Percentiles rank a stretch among this genome's conserved stretches.
Conservation (phyloP, 2,113 vertebrate species). For the Percina caprodes region DNA sequence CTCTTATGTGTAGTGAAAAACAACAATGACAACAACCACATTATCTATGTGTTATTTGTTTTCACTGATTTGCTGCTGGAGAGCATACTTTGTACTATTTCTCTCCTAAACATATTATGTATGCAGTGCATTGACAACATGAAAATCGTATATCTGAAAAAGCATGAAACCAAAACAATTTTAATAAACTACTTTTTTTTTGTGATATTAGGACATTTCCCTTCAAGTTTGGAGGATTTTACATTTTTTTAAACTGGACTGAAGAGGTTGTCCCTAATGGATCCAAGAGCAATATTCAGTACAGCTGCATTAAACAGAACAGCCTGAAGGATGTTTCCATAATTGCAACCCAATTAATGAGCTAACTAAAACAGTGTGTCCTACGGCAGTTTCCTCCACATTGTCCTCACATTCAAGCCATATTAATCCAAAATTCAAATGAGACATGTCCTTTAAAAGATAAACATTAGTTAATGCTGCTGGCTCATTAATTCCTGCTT, state of each 20-base stretch:
- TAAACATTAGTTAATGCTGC: conserved; percentile 59
- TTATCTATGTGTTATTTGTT: background rate
- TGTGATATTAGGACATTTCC: conserved; percentile 12
- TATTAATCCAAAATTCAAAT: conserved; percentile 60
- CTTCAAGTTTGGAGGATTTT: conserved; percentile 18
- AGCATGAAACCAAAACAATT: background rate
- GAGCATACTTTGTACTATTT: background rate
- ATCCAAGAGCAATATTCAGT: conserved; percentile 44
- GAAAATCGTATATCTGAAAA: background rate
- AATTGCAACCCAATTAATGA: conserved; percentile 76
- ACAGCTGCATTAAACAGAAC: conserved; percentile 41
- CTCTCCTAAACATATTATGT: background rate
- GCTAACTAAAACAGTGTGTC: conserved; percentile 58
- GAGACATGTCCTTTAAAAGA: conserved; percentile 69
- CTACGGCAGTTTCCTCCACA: conserved; percentile 56
- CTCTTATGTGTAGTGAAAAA: background rate
- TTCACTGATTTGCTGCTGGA: background rate
- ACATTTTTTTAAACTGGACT: conserved; percentile 13
- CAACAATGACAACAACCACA: background rate
- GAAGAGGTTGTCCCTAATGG: conserved; percentile 41
- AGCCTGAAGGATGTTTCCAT: conserved; percentile 68
- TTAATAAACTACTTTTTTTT: conserved; percentile 16
- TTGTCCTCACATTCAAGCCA: conserved; percentile 65
- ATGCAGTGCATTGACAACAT: background rate
- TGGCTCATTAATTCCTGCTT: conserved; percentile 42